Evolutionary conservation across 2,113 vertebrate species (phyloP).

Genomic region (Bubo scandiacus): DNA sequence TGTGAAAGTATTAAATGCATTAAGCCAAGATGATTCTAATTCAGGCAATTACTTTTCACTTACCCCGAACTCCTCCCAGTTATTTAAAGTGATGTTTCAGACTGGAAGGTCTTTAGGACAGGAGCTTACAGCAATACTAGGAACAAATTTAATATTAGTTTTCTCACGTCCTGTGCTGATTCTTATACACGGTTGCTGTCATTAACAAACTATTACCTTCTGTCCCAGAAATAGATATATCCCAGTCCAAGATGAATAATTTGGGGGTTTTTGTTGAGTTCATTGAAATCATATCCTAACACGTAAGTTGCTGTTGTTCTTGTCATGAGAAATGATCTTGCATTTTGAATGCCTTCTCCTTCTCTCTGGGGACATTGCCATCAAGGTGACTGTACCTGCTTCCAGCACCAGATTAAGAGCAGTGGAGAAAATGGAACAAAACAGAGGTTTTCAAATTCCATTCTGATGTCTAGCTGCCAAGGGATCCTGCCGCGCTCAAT

Average conservation of each 20-base stretch:
- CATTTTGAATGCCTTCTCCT: neutral
- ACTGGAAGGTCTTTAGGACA: neutral
- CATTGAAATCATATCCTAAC: neutral
- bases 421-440: constrained; percentile 20
- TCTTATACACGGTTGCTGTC: neutral
- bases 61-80: neutral
- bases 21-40: neutral
- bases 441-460: neutral
- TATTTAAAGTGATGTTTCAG: neutral
- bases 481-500: constrained; percentile 1
- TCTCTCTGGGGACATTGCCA: neutral
- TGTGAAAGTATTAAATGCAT: neutral
- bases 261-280: neutral
- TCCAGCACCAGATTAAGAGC: neutral
- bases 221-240: neutral
- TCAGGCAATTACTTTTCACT: constrained; percentile 5
- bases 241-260: neutral
- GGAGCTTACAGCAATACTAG: neutral
- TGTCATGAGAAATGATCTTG: neutral
- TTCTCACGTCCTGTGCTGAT: neutral
- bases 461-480: neutral
- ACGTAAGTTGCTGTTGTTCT: neutral
- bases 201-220: neutral
- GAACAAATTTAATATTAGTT: neutral
- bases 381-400: constrained; percentile 47